Evolutionary conservation across 2,113 vertebrate genomes (phyloP).

Genomic region (Coptodon bakossiorum): DNA sequence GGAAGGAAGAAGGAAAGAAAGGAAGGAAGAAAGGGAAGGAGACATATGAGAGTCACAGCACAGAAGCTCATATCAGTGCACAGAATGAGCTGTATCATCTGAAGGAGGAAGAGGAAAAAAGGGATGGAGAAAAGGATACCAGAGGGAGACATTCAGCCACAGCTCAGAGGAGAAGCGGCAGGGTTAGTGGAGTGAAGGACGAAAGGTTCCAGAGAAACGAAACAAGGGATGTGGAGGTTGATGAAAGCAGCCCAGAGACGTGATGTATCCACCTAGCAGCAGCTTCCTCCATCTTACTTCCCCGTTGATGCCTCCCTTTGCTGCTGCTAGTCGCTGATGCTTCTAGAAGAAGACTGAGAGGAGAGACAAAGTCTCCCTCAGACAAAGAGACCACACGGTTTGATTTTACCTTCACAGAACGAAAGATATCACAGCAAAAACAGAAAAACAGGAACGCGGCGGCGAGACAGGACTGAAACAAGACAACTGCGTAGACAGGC

Average conservation of each 20-base stretch:
- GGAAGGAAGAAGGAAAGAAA: background rate
- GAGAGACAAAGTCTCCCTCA: background rate
- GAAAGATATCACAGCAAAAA: background rate
- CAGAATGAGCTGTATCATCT: background rate
- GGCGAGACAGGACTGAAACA: background rate
- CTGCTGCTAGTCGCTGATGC: background rate
- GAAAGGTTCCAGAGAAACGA: background rate
- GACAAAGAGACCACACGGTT: background rate
- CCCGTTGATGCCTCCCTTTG: slow-evolving; percentile 21
- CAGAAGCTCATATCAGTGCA: background rate
- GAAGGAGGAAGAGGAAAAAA: background rate
- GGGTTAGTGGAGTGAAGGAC: slow-evolving; percentile 27
- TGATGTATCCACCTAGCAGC: slow-evolving; percentile 56
- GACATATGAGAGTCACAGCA: background rate
- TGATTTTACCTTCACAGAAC: background rate
- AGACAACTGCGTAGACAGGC: slow-evolving; percentile 5
- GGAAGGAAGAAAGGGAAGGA: background rate
- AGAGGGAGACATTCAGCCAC: background rate
- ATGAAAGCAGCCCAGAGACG: background rate
- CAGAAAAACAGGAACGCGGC: background rate
- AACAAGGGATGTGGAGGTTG: background rate
- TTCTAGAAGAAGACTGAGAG: background rate
- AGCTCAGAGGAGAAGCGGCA: background rate
- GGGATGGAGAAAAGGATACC: slow-evolving; percentile 19
- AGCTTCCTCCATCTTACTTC: slow-evolving; percentile 68